These are phyloP conservation scores for Ctenochaetus hawaiiensis DNA, from an alignment of 2,797 vertebrate species.

Conservation along the genomic window DNA sequence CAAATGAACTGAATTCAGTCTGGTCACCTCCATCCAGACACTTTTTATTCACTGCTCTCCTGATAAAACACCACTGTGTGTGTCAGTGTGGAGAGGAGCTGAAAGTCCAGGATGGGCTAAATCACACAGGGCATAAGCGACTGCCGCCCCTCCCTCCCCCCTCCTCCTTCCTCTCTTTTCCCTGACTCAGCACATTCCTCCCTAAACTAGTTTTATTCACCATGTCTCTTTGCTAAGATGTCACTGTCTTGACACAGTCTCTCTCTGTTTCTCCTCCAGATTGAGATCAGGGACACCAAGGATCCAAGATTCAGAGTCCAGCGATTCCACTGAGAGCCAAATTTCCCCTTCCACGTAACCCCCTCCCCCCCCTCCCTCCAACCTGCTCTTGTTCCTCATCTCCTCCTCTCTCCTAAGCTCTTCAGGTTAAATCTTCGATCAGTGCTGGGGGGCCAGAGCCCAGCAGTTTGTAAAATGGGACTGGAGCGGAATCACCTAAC, in stretches of 20 bases:
- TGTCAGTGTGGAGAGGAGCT: not conserved
- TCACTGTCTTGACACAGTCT: constrained; percentile 14
- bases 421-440: constrained; percentile 68
- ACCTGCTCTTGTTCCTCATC: not conserved
- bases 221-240: not conserved
- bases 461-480: constrained; percentile 69
- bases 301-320: constrained; percentile 75
- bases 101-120: not conserved
- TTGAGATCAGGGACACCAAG: constrained; percentile 79
- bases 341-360: not conserved
- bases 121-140: constrained; percentile 1
- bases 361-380: not conserved
- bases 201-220: not conserved
- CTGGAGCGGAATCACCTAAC: constrained; percentile 52
- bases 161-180: not conserved
- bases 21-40: no score
- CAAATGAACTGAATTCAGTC: no score
- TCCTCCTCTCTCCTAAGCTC: constrained; percentile 20
- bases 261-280: constrained; percentile 65
- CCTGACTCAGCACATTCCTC: not conserved
- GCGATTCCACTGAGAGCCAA: constrained; percentile 73
- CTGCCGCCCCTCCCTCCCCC: not conserved
- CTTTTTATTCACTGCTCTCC: no score
- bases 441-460: constrained; percentile 56
- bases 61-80: not conserved